phyloP scores from a whole-genome alignment of 2,113 vertebrate species.

The Motacilla tschutschensis region DNA sequence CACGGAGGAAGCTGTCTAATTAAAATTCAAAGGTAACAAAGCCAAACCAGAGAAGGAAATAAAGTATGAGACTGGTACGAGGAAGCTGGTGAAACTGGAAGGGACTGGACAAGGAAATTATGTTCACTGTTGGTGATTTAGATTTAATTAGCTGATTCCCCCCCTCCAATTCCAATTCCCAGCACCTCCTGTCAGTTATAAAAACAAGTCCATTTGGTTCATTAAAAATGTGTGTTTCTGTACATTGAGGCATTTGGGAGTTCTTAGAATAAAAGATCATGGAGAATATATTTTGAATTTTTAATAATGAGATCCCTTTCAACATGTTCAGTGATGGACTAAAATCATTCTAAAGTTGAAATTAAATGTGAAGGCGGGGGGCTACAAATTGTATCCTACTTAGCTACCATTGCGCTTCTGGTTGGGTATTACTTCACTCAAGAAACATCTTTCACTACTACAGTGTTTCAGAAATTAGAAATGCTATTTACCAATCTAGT shows the following conservation, averaged over 20 bases:
- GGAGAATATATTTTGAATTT: conserved; percentile 59
- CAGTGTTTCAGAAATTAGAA: neutral
- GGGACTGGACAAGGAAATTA: conserved; percentile 45
- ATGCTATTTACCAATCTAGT: neutral
- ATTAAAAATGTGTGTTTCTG: conserved; percentile 68
- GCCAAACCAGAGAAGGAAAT: neutral
- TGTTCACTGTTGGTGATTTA: conserved; percentile 46
- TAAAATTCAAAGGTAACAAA: conserved; percentile 49
- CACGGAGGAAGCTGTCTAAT: neutral
- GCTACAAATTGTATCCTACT: neutral
- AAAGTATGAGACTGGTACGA: neutral
- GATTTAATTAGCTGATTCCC: conserved; percentile 55
- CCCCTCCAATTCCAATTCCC: conserved; percentile 31
- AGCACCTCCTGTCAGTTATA: conserved; percentile 56
- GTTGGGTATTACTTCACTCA: neutral
- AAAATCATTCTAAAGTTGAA: conserved; percentile 32
- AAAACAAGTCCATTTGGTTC: conserved; percentile 66
- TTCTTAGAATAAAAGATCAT: conserved; percentile 53
- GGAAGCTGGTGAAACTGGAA: conserved; percentile 52
- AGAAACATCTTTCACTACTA: neutral
- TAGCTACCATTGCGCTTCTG: neutral
- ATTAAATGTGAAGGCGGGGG: conserved; percentile 20
- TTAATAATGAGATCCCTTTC: conserved; percentile 52
- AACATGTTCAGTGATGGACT: conserved; percentile 31
- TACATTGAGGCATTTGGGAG: conserved; percentile 56